Conservation (phyloP, 2,888 invertebrate genomes). For the Crossocerus cetratus region DNA sequence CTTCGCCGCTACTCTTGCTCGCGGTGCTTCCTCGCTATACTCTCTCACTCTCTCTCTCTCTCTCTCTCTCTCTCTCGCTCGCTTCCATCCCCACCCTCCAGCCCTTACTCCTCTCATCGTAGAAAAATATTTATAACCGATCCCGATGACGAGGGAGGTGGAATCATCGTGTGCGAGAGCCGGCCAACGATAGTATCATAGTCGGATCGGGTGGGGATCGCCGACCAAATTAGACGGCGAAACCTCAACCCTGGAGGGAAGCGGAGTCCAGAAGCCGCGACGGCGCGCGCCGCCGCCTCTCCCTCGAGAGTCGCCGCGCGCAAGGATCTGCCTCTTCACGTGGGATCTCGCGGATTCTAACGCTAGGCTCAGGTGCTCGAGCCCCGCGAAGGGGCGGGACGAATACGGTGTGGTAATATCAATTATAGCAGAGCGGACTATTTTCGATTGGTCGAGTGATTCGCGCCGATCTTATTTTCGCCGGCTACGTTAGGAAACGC, state of each 20-base stretch:
- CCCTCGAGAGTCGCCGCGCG: no score
- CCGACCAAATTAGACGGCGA: slow-evolving; percentile 51
- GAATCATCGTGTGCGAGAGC: background rate
- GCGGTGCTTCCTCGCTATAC: background rate
- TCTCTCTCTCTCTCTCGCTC: slow-evolving; percentile 26
- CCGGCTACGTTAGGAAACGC: slow-evolving; percentile 23
- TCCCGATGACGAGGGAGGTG: slow-evolving; percentile 52
- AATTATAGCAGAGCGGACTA: slow-evolving; percentile 44
- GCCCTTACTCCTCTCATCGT: slow-evolving; percentile 71
- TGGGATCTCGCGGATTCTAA: no score
- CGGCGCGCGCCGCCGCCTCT: no score
- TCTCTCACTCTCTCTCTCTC: no score
- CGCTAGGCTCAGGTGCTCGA: no score
- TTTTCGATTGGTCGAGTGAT: slow-evolving; percentile 38
- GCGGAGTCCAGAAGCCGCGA: background rate
- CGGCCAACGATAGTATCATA: background rate
- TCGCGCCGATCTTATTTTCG: slow-evolving; percentile 37
- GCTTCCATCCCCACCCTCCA: slow-evolving; percentile 46
- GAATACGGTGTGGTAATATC: slow-evolving; percentile 28
- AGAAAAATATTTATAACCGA: slow-evolving; percentile 77
- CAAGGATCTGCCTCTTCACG: no score
- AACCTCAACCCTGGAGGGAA: slow-evolving; percentile 35
- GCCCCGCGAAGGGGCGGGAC: no score
- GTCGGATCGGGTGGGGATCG: background rate
- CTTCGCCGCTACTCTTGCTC: slow-evolving; percentile 65